Evolutionary conservation across 2,888 invertebrate species (phyloP).

Genomic region (Idaea aversata): DNA sequence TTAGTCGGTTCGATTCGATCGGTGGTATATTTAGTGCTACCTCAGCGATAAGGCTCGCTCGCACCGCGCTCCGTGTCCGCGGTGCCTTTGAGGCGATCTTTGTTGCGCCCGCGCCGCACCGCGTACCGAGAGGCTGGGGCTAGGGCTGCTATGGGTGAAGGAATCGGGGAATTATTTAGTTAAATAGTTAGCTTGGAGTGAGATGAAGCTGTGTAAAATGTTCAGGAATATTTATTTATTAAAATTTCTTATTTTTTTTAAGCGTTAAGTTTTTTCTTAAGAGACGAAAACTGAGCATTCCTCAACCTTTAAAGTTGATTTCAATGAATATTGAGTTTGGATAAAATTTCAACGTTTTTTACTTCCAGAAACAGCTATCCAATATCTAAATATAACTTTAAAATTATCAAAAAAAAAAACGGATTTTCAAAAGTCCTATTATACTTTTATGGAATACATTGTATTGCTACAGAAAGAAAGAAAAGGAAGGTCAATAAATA

Average conservation of each 20-base stretch:
- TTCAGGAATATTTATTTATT: no score
- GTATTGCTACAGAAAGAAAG: no score
- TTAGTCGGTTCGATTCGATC: background rate
- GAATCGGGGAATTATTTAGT: background rate
- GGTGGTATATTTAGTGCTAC: conserved; percentile 13
- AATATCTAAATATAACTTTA: no score
- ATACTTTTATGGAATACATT: no score
- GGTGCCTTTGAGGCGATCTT: conserved; percentile 48
- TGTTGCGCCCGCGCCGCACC: conserved; percentile 43
- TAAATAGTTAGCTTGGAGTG: background rate
- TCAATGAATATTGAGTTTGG: no score
- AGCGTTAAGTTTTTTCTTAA: conserved; percentile 2
- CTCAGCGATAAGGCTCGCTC: background rate
- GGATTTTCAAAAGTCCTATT: no score
- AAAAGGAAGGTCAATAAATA: no score
- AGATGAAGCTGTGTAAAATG: background rate
- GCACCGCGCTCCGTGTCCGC: conserved; percentile 44
- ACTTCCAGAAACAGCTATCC: no score
- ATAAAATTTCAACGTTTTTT: no score
- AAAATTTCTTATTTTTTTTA: background rate
- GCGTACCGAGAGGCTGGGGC: conserved; percentile 31
- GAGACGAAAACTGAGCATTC: no score
- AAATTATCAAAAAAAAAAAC: no score
- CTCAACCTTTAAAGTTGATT: no score
- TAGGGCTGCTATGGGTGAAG: background rate